Conservation (phyloP, 2,888 invertebrate genomes). For the Synanthedon myopaeformis region DNA sequence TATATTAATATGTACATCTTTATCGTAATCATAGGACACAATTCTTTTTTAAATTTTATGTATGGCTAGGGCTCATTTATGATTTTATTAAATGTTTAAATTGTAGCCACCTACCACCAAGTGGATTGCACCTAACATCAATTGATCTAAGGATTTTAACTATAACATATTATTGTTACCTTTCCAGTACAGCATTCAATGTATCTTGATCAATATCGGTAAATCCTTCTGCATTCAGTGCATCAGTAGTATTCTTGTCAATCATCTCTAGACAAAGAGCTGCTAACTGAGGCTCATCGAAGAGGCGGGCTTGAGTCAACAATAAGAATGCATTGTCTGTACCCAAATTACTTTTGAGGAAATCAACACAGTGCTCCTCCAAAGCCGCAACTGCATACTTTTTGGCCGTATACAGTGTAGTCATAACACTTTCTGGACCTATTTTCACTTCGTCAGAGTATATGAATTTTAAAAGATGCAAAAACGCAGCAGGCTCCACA, state of each 20-base stretch:
- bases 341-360: constrained; percentile 77
- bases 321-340: constrained; percentile 87
- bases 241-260: constrained; percentile 85
- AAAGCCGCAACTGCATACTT: constrained; percentile 88
- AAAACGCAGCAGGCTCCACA: constrained; percentile 85
- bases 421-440: constrained; percentile 88
- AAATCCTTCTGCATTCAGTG: constrained; percentile 83
- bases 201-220: constrained; percentile 86
- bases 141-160: neutral
- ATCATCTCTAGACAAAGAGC: constrained; percentile 84
- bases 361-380: constrained; percentile 86
- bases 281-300: constrained; percentile 87
- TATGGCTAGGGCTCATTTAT: no score
- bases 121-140: no score
- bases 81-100: neutral
- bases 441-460: constrained; percentile 88
- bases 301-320: constrained; percentile 81
- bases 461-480: constrained; percentile 77
- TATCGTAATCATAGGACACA: no score
- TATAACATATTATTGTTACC: constrained; percentile 25
- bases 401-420: constrained; percentile 86
- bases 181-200: constrained; percentile 78
- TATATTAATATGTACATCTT: no score
- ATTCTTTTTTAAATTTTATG: no score
- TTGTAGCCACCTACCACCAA: no score